Base-by-base conservation (phyloP, 2,888 invertebrate species). In the Harpalus rufipes region DNA sequence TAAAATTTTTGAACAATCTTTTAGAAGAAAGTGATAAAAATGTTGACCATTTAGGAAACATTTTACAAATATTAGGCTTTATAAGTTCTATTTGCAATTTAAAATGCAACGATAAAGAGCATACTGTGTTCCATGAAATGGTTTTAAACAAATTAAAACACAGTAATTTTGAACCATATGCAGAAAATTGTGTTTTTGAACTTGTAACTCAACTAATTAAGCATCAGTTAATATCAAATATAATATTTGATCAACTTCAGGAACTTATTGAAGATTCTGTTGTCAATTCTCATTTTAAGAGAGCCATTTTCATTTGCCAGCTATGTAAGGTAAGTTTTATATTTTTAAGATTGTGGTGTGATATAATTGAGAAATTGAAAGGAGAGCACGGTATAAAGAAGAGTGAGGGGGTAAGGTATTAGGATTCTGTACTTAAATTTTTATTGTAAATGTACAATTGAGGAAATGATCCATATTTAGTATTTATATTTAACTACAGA, bases 11-110 rank as follows among this genome's bases (percentile, higher is more conserved):
- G 10, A 68, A 51, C 25, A 79, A 41, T 68, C 72, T 85, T 8
- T 5, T 85, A 39, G 80, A 80, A 16, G 85, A 85, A 58, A 85
- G 85, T 21, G 41, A 59, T 14, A 85, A 85, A 85, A 80, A 68
- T 41, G 16, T 58, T 68, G 80, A 85, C 7, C 79, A 80, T 39
- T 21, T 85, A 68, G 18, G n/a, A 56, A 85, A 39, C 21, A 80
- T 85, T 16, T 14, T 80, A 56, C 16, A 80, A 41, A 85, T 85
- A 72, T 32, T 80, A 32, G 32, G 72, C n/a, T 80, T 59, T 44
- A 80, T 85, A 32, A 80, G 68, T 41, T 25, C 79, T n/a, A 61
- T 84, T 8, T 84, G 84, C 25, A 78, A 74, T 74, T 14, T 74
- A 41, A 74, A 74, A 74, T 74, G 72, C 16, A 74, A 74, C 41